Conservation (phyloP, 2,113 vertebrate genomes). For the Alouatta palliata region DNA sequence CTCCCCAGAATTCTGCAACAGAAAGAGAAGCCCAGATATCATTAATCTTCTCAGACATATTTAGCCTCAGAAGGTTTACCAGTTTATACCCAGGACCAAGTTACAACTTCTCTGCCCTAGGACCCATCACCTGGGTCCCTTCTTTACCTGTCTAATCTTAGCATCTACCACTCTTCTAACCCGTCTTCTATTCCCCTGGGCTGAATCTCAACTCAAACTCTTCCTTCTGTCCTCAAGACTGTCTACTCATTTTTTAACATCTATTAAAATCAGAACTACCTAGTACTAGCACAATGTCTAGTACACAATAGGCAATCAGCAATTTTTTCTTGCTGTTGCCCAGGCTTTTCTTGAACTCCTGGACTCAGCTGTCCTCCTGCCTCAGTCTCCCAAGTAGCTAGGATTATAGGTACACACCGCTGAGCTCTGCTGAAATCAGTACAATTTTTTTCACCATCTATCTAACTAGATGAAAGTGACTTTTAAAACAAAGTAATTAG, state of each 20-base stretch:
- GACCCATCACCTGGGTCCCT: not conserved
- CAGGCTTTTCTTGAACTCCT: not conserved
- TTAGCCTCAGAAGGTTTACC: slow-evolving; percentile 3
- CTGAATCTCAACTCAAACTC: slow-evolving; percentile 42
- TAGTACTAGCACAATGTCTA: not conserved
- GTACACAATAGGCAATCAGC: not conserved
- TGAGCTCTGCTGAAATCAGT: not conserved
- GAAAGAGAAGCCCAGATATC: slow-evolving; percentile 43
- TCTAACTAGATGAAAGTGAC: not conserved
- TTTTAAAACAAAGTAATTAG: not conserved
- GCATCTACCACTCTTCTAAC: not conserved
- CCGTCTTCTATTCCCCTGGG: not conserved
- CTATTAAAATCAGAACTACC: slow-evolving; percentile 26
- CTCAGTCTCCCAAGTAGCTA: not conserved
- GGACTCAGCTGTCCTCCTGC: not conserved
- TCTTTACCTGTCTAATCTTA: slow-evolving; percentile 12
- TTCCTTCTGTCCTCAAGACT: slow-evolving; percentile 40
- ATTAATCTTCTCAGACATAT: slow-evolving; percentile 31
- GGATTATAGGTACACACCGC: not conserved
- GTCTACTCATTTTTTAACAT: not conserved
- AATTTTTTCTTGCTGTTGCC: slow-evolving; percentile 16
- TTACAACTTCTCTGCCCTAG: not conserved
- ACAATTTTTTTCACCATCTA: too few species aligned
- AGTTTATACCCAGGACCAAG: slow-evolving; percentile 26
- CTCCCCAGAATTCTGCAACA: slow-evolving; percentile 93